These are phyloP conservation scores for Charanyca ferruginea DNA, from an alignment of 2,888 invertebrate genomes.

Conservation along the genomic window DNA sequence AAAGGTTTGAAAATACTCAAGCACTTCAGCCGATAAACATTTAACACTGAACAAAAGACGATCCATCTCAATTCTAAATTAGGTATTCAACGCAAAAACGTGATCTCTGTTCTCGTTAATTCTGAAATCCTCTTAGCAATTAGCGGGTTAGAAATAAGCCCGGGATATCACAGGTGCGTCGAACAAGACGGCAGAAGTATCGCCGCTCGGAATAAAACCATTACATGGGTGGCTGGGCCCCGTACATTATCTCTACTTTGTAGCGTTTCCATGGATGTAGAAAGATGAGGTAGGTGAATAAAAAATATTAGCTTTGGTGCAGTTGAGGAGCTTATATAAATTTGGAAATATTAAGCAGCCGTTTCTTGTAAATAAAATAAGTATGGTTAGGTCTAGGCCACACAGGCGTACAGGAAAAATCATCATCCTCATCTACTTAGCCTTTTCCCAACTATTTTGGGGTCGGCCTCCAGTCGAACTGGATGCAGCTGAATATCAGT, in stretches of 20 bases:
- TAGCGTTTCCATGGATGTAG: constrained; percentile 32
- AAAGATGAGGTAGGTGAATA: neutral
- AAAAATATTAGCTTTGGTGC: constrained; percentile 4
- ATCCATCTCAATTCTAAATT: constrained; percentile 54
- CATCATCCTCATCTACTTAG: too few relatives aligned
- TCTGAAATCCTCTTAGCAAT: constrained; percentile 65
- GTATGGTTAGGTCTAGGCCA: too few relatives aligned
- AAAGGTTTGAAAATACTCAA: constrained; percentile 21
- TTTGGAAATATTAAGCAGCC: neutral
- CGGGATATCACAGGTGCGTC: constrained; percentile 56
- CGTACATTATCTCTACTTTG: constrained; percentile 38
- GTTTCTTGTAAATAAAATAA: neutral
- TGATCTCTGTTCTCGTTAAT: constrained; percentile 60
- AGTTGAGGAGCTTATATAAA: neutral
- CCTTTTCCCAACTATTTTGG: too few relatives aligned
- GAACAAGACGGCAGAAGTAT: constrained; percentile 52
- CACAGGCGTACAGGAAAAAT: too few relatives aligned
- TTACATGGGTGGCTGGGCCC: constrained; percentile 52
- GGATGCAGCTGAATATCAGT: too few relatives aligned
- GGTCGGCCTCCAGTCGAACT: too few relatives aligned
- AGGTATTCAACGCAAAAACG: constrained; percentile 54
- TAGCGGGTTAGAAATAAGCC: constrained; percentile 60
- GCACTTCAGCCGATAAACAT: constrained; percentile 30
- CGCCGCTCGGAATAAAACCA: constrained; percentile 57
- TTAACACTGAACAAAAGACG: constrained; percentile 53